Percentiles rank a stretch among this genome's conserved stretches.
These are phyloP conservation scores for Platyrinchus mystaceus DNA, from an alignment of 2,797 vertebrate genomes.

Conservation along the genomic window DNA sequence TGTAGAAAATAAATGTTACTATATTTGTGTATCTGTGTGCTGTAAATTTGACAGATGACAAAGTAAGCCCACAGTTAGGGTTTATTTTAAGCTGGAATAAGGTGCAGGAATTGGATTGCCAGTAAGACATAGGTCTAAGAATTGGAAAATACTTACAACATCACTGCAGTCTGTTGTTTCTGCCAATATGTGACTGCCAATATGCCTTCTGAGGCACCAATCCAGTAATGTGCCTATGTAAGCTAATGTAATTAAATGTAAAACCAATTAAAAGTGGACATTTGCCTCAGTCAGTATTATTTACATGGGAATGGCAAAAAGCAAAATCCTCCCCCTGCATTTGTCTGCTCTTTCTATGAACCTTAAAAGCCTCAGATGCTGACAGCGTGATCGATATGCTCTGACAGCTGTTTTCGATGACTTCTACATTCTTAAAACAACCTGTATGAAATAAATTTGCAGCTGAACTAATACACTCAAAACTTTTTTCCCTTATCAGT, in stretches of 20 bases:
- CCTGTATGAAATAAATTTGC: not conserved
- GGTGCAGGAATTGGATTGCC: not conserved
- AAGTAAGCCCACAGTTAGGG: not conserved
- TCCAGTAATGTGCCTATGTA: not conserved
- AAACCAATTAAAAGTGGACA: not conserved
- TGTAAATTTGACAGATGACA: not conserved
- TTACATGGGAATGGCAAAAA: not conserved
- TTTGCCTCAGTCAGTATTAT: not conserved
- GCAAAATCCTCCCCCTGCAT: not conserved
- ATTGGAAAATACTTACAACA: not conserved
- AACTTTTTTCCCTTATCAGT: not conserved
- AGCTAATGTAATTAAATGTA: not conserved
- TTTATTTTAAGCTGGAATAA: not conserved
- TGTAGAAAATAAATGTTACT: not conserved
- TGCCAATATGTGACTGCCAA: rapidly evolving
- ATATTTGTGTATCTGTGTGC: not conserved
- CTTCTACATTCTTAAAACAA: not conserved
- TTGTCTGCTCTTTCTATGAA: not conserved
- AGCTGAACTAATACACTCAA: not conserved
- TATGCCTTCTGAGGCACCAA: not conserved
- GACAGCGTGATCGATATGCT: rapidly evolving
- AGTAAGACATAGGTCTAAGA: not conserved
- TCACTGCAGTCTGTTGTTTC: not conserved
- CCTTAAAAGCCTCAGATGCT: not conserved
- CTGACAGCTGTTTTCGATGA: not conserved